Conservation (phyloP, 2,797 vertebrate species). For the Vireo griseus region DNA sequence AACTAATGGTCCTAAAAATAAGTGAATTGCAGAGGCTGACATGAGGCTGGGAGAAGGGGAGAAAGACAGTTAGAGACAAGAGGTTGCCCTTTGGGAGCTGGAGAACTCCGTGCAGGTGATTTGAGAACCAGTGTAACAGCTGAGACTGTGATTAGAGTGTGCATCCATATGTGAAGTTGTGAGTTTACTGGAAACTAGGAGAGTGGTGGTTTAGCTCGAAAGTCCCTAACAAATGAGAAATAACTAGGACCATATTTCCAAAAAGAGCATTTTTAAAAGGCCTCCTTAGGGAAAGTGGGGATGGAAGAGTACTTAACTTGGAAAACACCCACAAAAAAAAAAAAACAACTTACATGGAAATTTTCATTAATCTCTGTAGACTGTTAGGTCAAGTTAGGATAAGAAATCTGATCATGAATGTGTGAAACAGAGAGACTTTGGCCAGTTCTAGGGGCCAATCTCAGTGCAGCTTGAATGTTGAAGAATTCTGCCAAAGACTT, state of each 20-base stretch:
- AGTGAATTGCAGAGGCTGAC: not conserved
- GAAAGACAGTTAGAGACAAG: not conserved
- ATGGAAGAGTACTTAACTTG: not conserved
- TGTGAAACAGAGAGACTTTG: not conserved
- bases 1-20: constrained; percentile 14
- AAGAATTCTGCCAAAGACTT: not conserved
- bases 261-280: not conserved
- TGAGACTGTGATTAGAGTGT: not conserved
- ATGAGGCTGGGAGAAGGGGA: not conserved
- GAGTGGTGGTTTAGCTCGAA: constrained; percentile 1
- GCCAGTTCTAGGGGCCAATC: not conserved
- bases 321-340: not conserved
- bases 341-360: not conserved
- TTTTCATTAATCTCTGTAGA: constrained; percentile 15
- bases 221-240: not conserved
- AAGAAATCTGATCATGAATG: not conserved
- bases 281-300: not conserved
- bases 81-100: not conserved
- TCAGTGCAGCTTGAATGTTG: not conserved
- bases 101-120: not conserved
- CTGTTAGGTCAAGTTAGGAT: constrained; percentile 11
- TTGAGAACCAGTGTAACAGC: not conserved
- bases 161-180: not conserved
- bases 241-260: not conserved
- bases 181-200: constrained; percentile 22